Conservation (phyloP, 2,888 invertebrate genomes). For the Molorchus minor region DNA sequence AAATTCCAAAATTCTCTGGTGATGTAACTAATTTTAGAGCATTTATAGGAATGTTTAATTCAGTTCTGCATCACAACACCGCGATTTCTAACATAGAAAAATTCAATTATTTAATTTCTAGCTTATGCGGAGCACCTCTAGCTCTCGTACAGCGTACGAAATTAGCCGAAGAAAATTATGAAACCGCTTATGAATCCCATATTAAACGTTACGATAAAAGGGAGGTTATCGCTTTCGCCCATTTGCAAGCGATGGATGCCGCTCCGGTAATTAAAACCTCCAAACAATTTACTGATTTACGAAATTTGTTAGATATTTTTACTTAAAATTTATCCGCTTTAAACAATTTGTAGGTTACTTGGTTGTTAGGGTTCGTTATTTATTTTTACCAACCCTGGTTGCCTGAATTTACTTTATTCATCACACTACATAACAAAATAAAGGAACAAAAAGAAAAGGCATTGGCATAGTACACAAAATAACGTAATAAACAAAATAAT, state of each 20-base stretch:
- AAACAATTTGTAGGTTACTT: too few relatives aligned
- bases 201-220: constrained; percentile 14
- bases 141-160: constrained; percentile 5
- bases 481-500: too few relatives aligned
- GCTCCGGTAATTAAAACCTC: constrained; percentile 1
- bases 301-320: too few relatives aligned
- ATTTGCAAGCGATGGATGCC: constrained; percentile 13
- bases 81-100: constrained; percentile 15
- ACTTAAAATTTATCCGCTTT: too few relatives aligned
- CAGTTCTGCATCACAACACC: constrained; percentile 6
- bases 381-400: too few relatives aligned
- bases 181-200: background rate
- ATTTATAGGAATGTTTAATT: constrained; percentile 10
- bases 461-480: too few relatives aligned
- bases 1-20: constrained; percentile 18
- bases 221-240: constrained; percentile 3
- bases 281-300: too few relatives aligned
- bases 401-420: too few relatives aligned
- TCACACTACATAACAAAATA: too few relatives aligned
- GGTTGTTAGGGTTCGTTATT: too few relatives aligned
- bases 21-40: constrained; percentile 10
- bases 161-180: constrained; percentile 15
- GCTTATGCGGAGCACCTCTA: constrained; percentile 4
- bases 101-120: constrained; percentile 16
- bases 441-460: too few relatives aligned